Conservation (phyloP, 2,888 invertebrate species). For the Lordiphosa andalusiaca region DNA sequence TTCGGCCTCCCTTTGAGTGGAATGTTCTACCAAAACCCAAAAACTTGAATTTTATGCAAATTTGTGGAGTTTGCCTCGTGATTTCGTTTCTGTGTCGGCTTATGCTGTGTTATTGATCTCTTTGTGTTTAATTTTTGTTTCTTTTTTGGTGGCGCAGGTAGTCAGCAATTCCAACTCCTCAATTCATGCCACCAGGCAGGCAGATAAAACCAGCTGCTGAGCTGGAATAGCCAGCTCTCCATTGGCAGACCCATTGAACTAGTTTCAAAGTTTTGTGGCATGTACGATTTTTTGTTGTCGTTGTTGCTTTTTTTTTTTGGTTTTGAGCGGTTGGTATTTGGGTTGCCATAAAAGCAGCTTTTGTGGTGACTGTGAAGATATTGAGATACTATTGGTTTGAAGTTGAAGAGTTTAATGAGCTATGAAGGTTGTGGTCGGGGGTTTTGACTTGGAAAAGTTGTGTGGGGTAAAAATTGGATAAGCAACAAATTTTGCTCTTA, state of each 20-base stretch:
- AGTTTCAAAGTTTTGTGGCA: constrained; percentile 67
- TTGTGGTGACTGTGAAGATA: constrained; percentile 21
- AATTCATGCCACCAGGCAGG: constrained; percentile 21
- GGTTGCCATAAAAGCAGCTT: constrained; percentile 55
- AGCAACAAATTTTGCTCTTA: constrained; percentile 9
- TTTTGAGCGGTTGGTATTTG: constrained; percentile 52
- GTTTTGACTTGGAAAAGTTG: constrained; percentile 17
- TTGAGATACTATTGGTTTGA: constrained; percentile 30
- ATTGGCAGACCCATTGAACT: constrained; percentile 71
- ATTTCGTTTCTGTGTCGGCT: constrained; percentile 50
- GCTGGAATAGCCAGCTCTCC: constrained; percentile 41
- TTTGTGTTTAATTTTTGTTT: constrained; percentile 52
- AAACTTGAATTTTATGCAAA: constrained; percentile 70
- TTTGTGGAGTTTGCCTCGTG: constrained; percentile 44
- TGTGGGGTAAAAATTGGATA: constrained; percentile 25
- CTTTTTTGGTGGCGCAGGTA: constrained; percentile 58
- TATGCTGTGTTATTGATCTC: constrained; percentile 56
- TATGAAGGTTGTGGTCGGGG: constrained; percentile 50
- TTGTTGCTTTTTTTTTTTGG: constrained; percentile 23
- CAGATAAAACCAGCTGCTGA: constrained; percentile 50
- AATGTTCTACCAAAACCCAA: constrained; percentile 23
- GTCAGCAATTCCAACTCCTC: constrained; percentile 26
- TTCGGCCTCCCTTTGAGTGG: constrained; percentile 4
- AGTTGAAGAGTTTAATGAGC: constrained; percentile 54
- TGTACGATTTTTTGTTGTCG: constrained; percentile 35